Evolutionary conservation across 1,140 invertebrate species (phyloP), one percentile per base, ranked within the genome.

Genomic region (Lepidurus packardi): DNA sequence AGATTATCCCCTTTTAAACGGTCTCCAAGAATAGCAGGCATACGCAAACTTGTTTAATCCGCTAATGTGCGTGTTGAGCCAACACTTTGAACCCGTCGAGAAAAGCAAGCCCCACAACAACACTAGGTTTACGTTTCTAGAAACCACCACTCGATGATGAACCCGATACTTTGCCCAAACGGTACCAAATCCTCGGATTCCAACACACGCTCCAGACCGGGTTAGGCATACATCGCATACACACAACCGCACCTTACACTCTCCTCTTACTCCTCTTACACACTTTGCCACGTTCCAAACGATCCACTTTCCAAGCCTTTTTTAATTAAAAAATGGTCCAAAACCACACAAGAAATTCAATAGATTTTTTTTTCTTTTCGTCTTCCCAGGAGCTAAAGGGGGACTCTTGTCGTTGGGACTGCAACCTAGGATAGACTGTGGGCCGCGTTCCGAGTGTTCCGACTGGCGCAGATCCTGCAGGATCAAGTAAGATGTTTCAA

Each of bases 401-500:
- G 34, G 34, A 34, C 53, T 65, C 53, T 65, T 21, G 16, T 21
- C 16, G 21, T 65, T 65, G 53, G 53, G 53, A 65, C 53, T n/a
- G 53, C 53, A 65, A 65, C 53, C 53, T 65, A 11, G 16, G 53
- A 13, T 65, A 65, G 53, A 65, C 53, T 65, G 53, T 65, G 53
- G 53, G 53, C 53, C 53, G 53, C 53, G 21, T 65, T 65, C 53
- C 53, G 53, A 34, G 53, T 65, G 53, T 65, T 65, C 53, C 53
- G 53, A 65, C 16, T 65, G 53, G 53, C 53, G 53, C 53, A n/a
- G 53, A 65, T 65, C 53, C 53, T 65, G 53, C 21, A 65, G 53
- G 53, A 65, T 65, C 53, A 65, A 65, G 53, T 65, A 65, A 65
- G 53, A 65, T 65, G 53, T 65, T 65, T 65, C 53, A 65, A 65